Percentiles rank a stretch among this genome's conserved stretches.
phyloP scores from a whole-genome alignment of 2,113 vertebrate species.

The Picathartes gymnocephalus region DNA sequence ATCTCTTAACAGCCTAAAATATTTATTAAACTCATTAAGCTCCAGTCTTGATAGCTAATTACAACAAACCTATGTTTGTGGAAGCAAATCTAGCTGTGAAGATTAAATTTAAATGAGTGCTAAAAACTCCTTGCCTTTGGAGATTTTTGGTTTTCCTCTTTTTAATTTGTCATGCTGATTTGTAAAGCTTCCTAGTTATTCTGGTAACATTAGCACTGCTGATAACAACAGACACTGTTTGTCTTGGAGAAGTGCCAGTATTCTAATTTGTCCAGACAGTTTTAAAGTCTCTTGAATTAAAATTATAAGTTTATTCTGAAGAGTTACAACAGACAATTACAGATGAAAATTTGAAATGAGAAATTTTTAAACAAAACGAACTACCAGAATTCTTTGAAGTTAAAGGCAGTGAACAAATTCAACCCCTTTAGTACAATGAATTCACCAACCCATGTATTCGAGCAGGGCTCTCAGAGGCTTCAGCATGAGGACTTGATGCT shows the following conservation, averaged over 20 bases:
- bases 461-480: not conserved
- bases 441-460: not conserved
- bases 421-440: not conserved
- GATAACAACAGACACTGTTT: conserved; percentile 60
- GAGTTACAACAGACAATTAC: conserved; percentile 10
- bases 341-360: conserved; percentile 2
- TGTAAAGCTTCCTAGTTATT: conserved; percentile 45
- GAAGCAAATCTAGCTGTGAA: conserved; percentile 48
- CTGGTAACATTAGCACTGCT: conserved; percentile 37
- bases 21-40: conserved; percentile 61
- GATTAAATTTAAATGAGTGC: conserved; percentile 52
- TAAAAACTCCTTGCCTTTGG: conserved; percentile 23
- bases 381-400: not conserved
- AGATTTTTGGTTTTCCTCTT: conserved; percentile 54
- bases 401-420: not conserved
- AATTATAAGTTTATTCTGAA: conserved; percentile 36
- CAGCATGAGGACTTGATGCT: not conserved
- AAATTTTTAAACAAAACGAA: not conserved
- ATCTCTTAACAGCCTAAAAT: conserved; percentile 33
- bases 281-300: conserved; percentile 47
- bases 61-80: conserved; percentile 43
- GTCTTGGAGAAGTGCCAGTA: conserved; percentile 43
- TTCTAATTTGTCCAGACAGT: conserved; percentile 57
- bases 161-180: conserved; percentile 64
- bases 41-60: conserved; percentile 56